Evolutionary conservation across 1,140 invertebrate species (phyloP), one percentile per base, ranked within the genome.

Genomic region (Drosophila pruinosa): DNA sequence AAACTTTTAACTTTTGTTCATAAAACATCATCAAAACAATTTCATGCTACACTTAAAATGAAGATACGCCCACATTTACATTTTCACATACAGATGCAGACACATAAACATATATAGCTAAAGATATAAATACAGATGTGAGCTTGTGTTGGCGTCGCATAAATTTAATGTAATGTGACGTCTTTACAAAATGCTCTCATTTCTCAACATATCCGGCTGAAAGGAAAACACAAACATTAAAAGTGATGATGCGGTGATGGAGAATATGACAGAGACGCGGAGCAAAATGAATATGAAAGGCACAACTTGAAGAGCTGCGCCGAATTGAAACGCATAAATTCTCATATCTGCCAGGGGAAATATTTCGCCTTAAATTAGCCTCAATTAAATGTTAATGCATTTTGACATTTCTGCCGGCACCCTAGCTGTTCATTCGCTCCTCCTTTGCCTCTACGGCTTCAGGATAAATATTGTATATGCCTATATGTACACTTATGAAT

Each of bases 371-470:
- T 90, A 90, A 90, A 90, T 90, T 90, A 90, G 89, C 89, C 89
- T 90, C 89, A 90, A 90, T 90, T 90, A 90, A 90, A 90, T 90
- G 89, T 90, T 90, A 90, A 90, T 90, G 89, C 89, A 89, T 90
- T 90, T 90, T 90, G 89, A 90, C 89, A 90, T 89, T 88, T 90
- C 74, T 89, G 61, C 64, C 65, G 75, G 64, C 75, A 53, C 67
- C 50, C 58, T 15, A 5, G 36, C 50, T 34, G 56, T 41, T 28
- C 45, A 10, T 36, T 36, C 54, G 12, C n/a, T 21, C 21, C 28
- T n/a, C 39, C 4, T 15, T 21, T 3, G 7, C 28, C 28, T 22
- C 41, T 53, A n/a, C n/a, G n/a, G 24, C 6, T 8, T 39, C 47
- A 56, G 69, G 68, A 71, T 70, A 64, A 63, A 26, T 53, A n/a